phyloP scores from a whole-genome alignment of 2,113 vertebrate species.

The Collichthys lucidus region DNA sequence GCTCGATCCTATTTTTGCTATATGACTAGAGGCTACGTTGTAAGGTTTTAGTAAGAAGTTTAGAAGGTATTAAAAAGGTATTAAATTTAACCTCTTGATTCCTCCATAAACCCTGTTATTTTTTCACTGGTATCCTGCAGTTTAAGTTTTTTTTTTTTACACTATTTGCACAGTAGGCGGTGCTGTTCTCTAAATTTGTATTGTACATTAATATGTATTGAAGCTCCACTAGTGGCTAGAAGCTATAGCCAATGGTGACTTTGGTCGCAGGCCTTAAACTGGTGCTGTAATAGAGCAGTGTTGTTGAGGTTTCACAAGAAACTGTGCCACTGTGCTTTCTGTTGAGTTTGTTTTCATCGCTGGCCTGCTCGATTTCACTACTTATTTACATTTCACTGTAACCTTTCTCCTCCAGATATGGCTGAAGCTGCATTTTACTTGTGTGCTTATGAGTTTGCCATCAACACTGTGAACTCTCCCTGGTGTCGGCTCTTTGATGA shows the following conservation, averaged over 20 bases:
- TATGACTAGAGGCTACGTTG: too few species aligned
- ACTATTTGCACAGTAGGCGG: slow-evolving; percentile 21
- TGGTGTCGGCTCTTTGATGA: slow-evolving; percentile 93
- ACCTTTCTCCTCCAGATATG: slow-evolving; percentile 84
- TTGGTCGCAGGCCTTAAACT: not conserved
- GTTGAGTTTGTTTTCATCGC: not conserved
- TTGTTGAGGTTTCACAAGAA: not conserved
- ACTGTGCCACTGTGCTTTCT: not conserved
- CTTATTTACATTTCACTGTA: not conserved
- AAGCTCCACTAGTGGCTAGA: not conserved
- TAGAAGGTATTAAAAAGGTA: too few species aligned
- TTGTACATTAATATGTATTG: not conserved
- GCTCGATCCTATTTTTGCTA: too few species aligned
- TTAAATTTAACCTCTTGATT: too few species aligned
- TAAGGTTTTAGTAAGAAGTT: too few species aligned
- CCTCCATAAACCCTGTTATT: too few species aligned
- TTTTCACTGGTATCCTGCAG: too few species aligned
- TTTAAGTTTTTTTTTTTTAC: not conserved
- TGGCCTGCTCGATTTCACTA: not conserved
- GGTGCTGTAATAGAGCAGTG: not conserved
- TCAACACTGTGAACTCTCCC: slow-evolving; percentile 89
- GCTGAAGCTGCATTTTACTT: slow-evolving; percentile 93
- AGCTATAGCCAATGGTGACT: not conserved
- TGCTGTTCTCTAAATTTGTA: slow-evolving; percentile 25
- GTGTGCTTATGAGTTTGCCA: slow-evolving; percentile 93